Conservation (phyloP, 2,797 vertebrate genomes). For the Mycteria americana region DNA sequence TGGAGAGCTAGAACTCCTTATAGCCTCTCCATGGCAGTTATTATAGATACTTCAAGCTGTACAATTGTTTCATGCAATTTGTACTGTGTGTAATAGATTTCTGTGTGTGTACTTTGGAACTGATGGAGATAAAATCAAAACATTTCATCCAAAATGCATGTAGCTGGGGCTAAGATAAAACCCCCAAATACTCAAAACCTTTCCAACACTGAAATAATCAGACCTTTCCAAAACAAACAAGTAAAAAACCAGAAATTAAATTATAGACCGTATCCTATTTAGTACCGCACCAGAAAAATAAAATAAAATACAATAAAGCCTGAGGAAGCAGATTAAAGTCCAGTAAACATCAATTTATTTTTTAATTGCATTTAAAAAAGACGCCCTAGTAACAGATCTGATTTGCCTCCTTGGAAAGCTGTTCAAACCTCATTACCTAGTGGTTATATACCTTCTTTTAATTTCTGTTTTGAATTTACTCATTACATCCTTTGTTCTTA, state of each 20-base stretch:
- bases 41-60: background rate
- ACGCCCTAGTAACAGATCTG: constrained; percentile 48
- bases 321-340: constrained; percentile 20
- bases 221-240: background rate
- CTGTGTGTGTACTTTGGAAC: background rate
- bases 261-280: background rate
- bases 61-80: background rate
- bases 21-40: background rate
- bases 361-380: constrained; percentile 49
- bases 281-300: background rate
- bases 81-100: background rate
- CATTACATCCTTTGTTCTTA: background rate
- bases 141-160: background rate
- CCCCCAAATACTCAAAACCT: background rate
- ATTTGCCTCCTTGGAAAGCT: constrained; percentile 22
- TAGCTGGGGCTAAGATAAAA: background rate
- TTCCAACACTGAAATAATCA: background rate
- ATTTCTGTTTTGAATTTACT: constrained; percentile 36
- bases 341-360: constrained; percentile 40
- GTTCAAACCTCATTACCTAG: constrained; percentile 32
- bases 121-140: background rate
- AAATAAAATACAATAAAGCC: background rate
- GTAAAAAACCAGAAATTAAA: background rate
- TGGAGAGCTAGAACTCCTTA: background rate
- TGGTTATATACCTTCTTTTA: constrained; percentile 47